Conservation (phyloP, 2,888 invertebrate genomes). For the Liposcelis brunnea region DNA sequence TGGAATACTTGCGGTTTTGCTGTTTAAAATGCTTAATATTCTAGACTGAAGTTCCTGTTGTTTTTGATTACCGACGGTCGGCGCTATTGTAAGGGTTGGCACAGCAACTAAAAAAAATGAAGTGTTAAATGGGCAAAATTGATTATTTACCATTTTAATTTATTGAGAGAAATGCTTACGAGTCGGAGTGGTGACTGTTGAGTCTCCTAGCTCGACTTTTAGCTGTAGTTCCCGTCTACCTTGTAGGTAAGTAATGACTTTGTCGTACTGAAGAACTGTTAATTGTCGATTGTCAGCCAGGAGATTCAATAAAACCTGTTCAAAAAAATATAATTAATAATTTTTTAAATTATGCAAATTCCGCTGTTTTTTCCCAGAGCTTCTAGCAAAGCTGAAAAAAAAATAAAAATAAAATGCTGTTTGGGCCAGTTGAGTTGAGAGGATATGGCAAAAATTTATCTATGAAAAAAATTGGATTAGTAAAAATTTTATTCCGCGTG, state of each 20-base stretch:
- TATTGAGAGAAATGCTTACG: too few relatives aligned
- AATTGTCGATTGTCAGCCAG: constrained; percentile 65
- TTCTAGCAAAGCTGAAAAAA: too few relatives aligned
- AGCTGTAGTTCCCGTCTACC: constrained; percentile 56
- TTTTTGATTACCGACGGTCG: constrained; percentile 21
- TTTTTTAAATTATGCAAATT: too few relatives aligned
- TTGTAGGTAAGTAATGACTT: constrained; percentile 52
- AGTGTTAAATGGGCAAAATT: too few relatives aligned
- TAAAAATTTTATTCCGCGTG: too few relatives aligned
- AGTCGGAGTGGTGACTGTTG: constrained; percentile 24
- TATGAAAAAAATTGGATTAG: too few relatives aligned
- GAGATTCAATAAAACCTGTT: constrained; percentile 47
- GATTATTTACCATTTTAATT: too few relatives aligned
- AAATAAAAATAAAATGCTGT: too few relatives aligned
- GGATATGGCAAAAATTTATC: too few relatives aligned
- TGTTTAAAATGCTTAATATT: constrained; percentile 60
- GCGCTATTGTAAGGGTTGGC: constrained; percentile 23
- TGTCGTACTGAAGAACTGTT: constrained; percentile 62
- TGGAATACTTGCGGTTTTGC: constrained; percentile 27
- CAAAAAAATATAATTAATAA: constrained; percentile 8
- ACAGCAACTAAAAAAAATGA: too few relatives aligned
- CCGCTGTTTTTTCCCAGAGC: too few relatives aligned
- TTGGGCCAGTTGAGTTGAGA: too few relatives aligned
- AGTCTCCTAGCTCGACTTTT: constrained; percentile 56
- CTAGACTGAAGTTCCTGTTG: constrained; percentile 57